Evolutionary conservation across 1,140 invertebrate genomes (phyloP).

Genomic region (Drosophila mauritiana): DNA sequence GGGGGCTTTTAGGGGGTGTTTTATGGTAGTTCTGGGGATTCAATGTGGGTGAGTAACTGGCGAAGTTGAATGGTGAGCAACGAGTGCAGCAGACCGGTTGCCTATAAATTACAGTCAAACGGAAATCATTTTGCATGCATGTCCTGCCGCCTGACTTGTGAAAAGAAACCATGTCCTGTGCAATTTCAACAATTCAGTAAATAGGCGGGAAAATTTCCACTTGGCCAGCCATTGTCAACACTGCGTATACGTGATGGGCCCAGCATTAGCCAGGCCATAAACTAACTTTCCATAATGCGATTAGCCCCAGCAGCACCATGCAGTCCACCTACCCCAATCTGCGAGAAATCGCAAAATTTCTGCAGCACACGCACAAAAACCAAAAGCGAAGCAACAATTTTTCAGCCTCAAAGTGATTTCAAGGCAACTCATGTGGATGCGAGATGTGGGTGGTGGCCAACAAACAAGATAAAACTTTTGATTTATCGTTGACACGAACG

Average conservation of each 20-base stretch:
- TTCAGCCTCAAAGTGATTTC: constrained; percentile 53
- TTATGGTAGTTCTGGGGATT: no score
- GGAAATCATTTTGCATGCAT: constrained; percentile 72
- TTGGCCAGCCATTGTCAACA: constrained; percentile 38
- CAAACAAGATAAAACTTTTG: constrained; percentile 81
- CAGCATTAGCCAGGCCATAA: constrained; percentile 13
- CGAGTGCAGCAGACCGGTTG: constrained; percentile 27
- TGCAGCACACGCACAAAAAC: constrained; percentile 47
- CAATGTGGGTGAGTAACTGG: not conserved
- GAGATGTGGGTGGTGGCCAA: constrained; percentile 9
- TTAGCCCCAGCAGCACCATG: constrained; percentile 27
- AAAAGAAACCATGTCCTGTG: constrained; percentile 26
- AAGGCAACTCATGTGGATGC: constrained; percentile 29
- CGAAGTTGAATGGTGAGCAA: constrained; percentile 8
- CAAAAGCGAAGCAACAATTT: constrained; percentile 46
- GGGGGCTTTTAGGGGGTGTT: not conserved
- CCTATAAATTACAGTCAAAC: constrained; percentile 76
- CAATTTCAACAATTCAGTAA: constrained; percentile 63
- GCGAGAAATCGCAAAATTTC: constrained; percentile 26
- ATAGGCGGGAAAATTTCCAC: constrained; percentile 45
- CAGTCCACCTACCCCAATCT: constrained; percentile 4
- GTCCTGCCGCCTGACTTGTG: constrained; percentile 17
- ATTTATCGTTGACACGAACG: constrained; percentile 80
- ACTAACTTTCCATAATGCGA: constrained; percentile 43
- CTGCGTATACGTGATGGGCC: constrained; percentile 33